phyloP scores from a whole-genome alignment of 2,797 vertebrate genomes.

The Gymnopithys bicolor region DNA sequence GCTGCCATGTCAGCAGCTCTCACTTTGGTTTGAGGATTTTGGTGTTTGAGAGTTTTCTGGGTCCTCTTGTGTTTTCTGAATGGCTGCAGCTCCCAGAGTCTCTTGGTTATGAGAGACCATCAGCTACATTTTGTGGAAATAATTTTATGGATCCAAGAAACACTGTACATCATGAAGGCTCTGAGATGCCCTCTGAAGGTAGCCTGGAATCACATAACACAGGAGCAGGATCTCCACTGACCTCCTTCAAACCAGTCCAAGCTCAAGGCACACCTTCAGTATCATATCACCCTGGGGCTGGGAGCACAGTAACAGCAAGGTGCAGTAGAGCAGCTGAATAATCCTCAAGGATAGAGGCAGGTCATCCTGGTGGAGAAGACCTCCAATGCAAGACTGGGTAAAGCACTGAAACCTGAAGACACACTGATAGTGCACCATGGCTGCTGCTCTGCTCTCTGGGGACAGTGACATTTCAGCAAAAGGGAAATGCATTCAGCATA shows the following conservation, averaged over 20 bases:
- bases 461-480: not conserved
- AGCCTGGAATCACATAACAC: not conserved
- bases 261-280: not conserved
- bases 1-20: rapidly evolving
- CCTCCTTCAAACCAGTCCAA: not conserved
- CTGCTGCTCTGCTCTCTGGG: not conserved
- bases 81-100: not conserved
- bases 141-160: not conserved
- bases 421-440: not conserved
- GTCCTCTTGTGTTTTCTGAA: rapidly evolving
- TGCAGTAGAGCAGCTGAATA: not conserved
- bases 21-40: not conserved
- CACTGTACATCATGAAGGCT: not conserved
- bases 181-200: not conserved
- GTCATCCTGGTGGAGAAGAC: not conserved
- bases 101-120: not conserved
- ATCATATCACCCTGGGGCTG: not conserved
- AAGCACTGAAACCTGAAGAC: not conserved
- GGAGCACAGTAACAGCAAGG: not conserved
- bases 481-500: not conserved
- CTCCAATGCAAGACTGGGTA: not conserved
- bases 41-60: not conserved
- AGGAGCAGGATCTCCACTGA: not conserved
- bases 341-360: not conserved
- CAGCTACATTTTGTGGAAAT: not conserved